phyloP scores from a whole-genome alignment of 2,888 invertebrate species.

The Ophion ventricosus region DNA sequence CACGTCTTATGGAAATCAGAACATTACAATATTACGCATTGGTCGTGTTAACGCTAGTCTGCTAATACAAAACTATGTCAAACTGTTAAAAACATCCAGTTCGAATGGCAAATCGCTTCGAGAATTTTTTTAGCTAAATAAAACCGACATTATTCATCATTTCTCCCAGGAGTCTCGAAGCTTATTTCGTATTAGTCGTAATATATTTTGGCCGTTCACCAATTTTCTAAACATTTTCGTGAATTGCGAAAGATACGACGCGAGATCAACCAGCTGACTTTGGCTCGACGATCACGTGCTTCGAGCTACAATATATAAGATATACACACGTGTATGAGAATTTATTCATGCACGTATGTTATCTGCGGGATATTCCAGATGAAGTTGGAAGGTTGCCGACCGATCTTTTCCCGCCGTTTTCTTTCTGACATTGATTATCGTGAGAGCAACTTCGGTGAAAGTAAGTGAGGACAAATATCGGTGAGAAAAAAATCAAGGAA shows the following conservation, averaged over 20 bases:
- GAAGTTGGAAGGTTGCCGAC: slow-evolving; percentile 10
- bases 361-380: background rate
- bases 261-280: slow-evolving; percentile 50
- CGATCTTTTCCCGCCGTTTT: background rate
- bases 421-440: background rate
- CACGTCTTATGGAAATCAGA: too few species aligned
- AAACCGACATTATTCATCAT: background rate
- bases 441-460: slow-evolving; percentile 21
- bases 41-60: too few species aligned
- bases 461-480: slow-evolving; percentile 4
- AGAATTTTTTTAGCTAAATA: background rate
- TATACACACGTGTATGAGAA: background rate
- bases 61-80: too few species aligned
- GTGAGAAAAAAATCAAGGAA: slow-evolving; percentile 14
- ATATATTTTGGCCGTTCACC: slow-evolving; percentile 73
- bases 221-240: slow-evolving; percentile 69
- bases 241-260: slow-evolving; percentile 73
- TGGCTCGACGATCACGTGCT: slow-evolving; percentile 31
- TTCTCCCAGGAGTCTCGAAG: slow-evolving; percentile 11
- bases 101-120: too few species aligned
- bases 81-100: too few species aligned
- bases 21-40: too few species aligned
- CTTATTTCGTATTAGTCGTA: slow-evolving; percentile 66
- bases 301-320: background rate
- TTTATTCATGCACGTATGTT: background rate